phyloP scores from a whole-genome alignment of 1,140 invertebrate genomes.

The Stegodyphus mimosarum region DNA sequence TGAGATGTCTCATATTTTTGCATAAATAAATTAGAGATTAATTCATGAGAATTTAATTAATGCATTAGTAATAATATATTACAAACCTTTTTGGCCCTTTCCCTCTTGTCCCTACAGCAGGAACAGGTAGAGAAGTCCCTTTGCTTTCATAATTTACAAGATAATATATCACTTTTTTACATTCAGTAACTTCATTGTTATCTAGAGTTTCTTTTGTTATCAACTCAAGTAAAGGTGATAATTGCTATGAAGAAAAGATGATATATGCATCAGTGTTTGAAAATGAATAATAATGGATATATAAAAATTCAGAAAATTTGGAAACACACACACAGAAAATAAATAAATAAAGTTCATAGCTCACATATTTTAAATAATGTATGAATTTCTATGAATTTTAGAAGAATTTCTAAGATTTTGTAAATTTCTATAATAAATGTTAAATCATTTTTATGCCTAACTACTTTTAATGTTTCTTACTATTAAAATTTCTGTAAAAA shows the following conservation, averaged over 20 bases:
- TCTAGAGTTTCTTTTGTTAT: conserved; percentile 85
- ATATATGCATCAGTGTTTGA: not conserved
- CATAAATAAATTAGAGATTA: not conserved
- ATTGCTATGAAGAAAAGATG: conserved; percentile 71
- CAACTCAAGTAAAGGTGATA: conserved; percentile 82
- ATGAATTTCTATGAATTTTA: no score
- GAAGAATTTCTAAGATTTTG: no score
- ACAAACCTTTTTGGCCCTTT: conserved; percentile 70
- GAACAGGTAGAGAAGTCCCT: conserved; percentile 81
- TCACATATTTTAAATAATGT: no score
- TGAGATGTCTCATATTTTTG: no score
- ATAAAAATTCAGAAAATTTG: not conserved
- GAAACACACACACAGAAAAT: not conserved
- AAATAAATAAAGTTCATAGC: no score
- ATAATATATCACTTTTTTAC: conserved; percentile 85
- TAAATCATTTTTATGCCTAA: no score
- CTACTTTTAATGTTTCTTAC: no score
- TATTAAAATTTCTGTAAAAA: no score
- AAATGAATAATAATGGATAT: not conserved
- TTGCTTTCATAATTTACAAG: conserved; percentile 85
- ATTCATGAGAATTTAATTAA: not conserved
- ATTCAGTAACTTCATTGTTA: conserved; percentile 87
- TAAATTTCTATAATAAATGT: no score
- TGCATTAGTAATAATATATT: not conserved
- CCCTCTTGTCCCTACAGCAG: conserved; percentile 70